Conservation (phyloP, 2,888 invertebrate species). For the Drosophila mimetica region DNA sequence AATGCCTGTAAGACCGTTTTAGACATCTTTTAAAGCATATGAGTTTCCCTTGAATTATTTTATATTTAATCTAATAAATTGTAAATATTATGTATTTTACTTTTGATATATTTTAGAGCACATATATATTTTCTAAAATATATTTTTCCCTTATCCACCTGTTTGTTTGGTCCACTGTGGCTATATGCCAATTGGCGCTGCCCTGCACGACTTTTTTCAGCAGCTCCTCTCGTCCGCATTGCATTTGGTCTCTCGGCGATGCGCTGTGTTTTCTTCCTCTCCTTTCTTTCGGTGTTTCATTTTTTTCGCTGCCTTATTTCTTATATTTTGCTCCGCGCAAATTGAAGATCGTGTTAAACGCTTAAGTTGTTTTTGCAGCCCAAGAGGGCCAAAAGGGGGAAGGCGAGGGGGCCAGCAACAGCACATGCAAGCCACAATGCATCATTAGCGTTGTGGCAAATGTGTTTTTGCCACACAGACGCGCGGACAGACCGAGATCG, state of each 20-base stretch:
- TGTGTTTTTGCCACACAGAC: conserved; percentile 71
- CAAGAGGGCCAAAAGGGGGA: conserved; percentile 15
- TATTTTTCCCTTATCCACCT: background rate
- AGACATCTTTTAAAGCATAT: no score
- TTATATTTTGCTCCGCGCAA: conserved; percentile 60
- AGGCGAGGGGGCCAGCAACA: conserved; percentile 5
- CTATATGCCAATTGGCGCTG: conserved; percentile 52
- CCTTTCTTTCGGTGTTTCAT: conserved; percentile 34
- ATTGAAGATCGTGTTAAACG: conserved; percentile 81
- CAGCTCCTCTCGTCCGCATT: conserved; percentile 30
- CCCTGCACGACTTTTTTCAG: conserved; percentile 72
- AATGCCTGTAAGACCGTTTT: no score
- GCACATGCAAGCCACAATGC: conserved; percentile 71
- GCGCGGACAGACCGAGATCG: conserved; percentile 27
- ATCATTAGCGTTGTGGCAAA: conserved; percentile 81
- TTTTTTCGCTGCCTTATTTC: conserved; percentile 39
- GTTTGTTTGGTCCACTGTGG: conserved; percentile 12
- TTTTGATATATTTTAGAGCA: no score
- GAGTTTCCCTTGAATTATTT: no score
- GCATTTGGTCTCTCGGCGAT: conserved; percentile 15
- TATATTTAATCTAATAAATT: no score
- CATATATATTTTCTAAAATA: no score
- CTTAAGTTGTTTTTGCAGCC: conserved; percentile 65
- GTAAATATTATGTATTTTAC: no score
- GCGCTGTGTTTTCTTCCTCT: conserved; percentile 14